Percentiles rank a stretch among this genome's conserved stretches.
Evolutionary conservation across 2,797 vertebrate genomes (phyloP).

Genomic region (Notolepis coatsorum): DNA sequence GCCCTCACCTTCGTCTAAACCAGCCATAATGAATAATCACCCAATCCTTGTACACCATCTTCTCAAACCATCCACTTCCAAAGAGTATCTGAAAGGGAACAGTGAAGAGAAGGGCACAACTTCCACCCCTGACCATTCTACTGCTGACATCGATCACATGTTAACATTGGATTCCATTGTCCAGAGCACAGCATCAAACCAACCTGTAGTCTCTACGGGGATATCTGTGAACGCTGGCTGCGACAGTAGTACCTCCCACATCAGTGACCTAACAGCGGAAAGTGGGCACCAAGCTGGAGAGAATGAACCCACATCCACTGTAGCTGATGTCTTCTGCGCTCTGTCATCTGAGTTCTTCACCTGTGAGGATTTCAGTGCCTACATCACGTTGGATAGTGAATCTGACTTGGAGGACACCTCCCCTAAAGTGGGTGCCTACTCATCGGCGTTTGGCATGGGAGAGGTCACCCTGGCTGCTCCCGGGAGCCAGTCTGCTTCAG

Average conservation of each 20-base stretch:
- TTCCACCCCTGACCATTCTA: not conserved
- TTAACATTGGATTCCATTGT: not conserved
- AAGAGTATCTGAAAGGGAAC: not conserved
- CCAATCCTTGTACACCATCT: not conserved
- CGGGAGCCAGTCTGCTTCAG: not conserved
- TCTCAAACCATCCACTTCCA: not conserved
- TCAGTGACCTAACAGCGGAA: not conserved
- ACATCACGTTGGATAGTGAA: not conserved
- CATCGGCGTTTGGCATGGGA: not conserved
- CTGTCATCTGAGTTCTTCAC: not conserved
- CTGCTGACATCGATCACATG: not conserved
- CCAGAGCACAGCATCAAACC: not conserved
- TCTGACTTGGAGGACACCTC: no score
- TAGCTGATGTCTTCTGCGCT: conserved; percentile 16
- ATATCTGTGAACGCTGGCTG: conserved; percentile 58
- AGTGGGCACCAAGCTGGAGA: conserved; percentile 13
- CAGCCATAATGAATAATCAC: not conserved
- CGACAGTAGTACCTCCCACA: conserved; percentile 18
- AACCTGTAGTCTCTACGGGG: not conserved
- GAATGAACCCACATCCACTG: conserved; percentile 43
- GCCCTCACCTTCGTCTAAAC: not conserved
- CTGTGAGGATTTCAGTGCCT: not conserved
- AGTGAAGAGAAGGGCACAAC: not conserved
- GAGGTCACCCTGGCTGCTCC: not conserved
- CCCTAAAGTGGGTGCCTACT: not conserved